Evolutionary conservation across 2,113 vertebrate genomes (phyloP).

Genomic region (Nothoprocta pentlandii): DNA sequence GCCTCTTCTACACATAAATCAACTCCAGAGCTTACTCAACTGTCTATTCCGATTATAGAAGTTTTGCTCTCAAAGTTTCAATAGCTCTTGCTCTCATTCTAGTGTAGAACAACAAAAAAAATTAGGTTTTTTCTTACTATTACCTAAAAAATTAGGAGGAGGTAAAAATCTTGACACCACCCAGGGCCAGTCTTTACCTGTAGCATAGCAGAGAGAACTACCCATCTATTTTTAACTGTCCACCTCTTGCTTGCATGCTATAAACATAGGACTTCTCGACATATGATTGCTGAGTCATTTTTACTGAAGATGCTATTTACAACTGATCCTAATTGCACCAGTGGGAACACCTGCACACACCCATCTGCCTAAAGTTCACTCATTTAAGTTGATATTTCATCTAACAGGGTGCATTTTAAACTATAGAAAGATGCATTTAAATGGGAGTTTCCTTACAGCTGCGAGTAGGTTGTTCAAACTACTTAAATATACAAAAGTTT

Average conservation of each 20-base stretch:
- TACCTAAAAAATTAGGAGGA: background rate
- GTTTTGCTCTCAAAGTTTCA: background rate
- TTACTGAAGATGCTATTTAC: background rate
- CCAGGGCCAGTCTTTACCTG: background rate
- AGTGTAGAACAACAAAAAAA: background rate
- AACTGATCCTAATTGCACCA: background rate
- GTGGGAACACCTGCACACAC: background rate
- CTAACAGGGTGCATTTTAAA: background rate
- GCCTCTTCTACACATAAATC: rapidly evolving
- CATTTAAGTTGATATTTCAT: background rate
- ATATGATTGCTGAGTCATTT: background rate
- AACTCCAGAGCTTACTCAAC: background rate
- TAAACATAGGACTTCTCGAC: background rate
- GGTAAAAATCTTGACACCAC: background rate
- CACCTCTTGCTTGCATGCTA: background rate
- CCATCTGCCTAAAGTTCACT: background rate
- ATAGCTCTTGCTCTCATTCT: background rate
- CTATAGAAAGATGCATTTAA: background rate
- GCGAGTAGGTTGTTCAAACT: background rate
- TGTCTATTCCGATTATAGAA: background rate
- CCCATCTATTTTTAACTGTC: background rate
- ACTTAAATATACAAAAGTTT: background rate
- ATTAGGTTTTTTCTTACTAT: background rate
- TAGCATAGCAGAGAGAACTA: background rate
- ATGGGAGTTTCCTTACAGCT: background rate